Conservation (phyloP, 2,113 vertebrate species). For the Platysteira castanea region DNA sequence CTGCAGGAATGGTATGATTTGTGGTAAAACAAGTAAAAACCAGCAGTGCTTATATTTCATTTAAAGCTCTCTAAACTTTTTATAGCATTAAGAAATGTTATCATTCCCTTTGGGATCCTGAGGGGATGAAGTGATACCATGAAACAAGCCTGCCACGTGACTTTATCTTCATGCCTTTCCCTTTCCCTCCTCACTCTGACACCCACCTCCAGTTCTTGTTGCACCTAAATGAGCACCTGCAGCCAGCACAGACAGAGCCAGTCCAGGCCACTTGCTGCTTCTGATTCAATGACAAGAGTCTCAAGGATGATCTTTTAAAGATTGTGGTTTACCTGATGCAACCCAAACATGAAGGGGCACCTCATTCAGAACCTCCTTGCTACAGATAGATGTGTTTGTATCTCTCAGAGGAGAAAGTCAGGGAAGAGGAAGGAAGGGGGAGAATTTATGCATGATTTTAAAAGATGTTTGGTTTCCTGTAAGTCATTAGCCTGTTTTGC, state of each 20-base stretch:
- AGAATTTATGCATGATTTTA: background rate
- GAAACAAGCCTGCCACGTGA: background rate
- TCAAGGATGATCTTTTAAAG: background rate
- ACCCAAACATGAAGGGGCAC: background rate
- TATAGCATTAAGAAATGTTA: background rate
- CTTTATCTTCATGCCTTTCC: background rate
- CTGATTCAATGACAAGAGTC: background rate
- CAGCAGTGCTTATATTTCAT: accelerated
- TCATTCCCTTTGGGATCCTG: background rate
- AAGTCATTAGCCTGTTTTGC: background rate
- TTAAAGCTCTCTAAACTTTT: background rate
- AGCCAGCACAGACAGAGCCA: background rate
- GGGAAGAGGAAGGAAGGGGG: background rate
- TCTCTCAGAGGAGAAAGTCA: background rate
- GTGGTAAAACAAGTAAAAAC: background rate
- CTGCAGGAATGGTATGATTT: background rate
- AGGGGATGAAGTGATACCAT: background rate
- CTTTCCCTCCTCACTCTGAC: background rate
- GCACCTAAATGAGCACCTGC: background rate
- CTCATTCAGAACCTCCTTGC: background rate
- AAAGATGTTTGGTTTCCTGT: background rate
- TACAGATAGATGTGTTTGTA: background rate
- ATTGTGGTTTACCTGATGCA: background rate
- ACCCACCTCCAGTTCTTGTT: accelerated
- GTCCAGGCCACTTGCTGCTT: background rate